A percentile compares a stretch with the other conserved stretches of the same genome.
phyloP scores from a whole-genome alignment of 2,113 vertebrate species.

The Vicugna pacos region DNA sequence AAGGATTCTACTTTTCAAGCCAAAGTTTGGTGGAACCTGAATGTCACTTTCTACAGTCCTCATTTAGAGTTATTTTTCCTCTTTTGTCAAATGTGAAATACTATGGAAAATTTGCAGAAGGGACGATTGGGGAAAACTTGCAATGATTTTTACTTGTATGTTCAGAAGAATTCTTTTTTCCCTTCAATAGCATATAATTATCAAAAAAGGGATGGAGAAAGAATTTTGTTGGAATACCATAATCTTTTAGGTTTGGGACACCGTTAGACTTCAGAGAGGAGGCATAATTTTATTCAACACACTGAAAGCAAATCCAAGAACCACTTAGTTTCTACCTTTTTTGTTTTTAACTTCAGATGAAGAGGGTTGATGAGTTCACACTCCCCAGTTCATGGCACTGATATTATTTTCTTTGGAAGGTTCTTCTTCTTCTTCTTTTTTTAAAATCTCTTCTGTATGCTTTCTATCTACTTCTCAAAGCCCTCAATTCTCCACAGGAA shows the following conservation, averaged over 20 bases:
- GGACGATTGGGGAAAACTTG: neutral
- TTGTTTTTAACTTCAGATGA: constrained; percentile 7
- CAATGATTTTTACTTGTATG: neutral
- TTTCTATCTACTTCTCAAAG: neutral
- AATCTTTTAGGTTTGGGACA: neutral
- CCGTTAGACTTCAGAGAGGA: neutral
- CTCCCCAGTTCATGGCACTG: neutral
- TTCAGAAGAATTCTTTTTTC: neutral
- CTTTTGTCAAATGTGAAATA: neutral
- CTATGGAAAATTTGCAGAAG: neutral
- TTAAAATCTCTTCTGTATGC: neutral
- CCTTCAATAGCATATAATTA: neutral
- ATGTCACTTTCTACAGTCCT: neutral
- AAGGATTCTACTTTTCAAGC: neutral
- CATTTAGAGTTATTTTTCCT: neutral
- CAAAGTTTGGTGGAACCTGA: neutral
- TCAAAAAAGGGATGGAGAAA: neutral
- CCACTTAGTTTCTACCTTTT: neutral
- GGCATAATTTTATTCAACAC: neutral
- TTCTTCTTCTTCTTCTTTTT: neutral
- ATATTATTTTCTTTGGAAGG: neutral
- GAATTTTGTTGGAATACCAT: neutral
- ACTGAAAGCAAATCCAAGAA: neutral
- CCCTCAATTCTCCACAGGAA: neutral
- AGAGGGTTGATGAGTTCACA: neutral